A percentile compares a stretch with the other conserved stretches of the same genome.
Conservation (phyloP, 2,888 invertebrate species). For the Kryphioiulus occultus region DNA sequence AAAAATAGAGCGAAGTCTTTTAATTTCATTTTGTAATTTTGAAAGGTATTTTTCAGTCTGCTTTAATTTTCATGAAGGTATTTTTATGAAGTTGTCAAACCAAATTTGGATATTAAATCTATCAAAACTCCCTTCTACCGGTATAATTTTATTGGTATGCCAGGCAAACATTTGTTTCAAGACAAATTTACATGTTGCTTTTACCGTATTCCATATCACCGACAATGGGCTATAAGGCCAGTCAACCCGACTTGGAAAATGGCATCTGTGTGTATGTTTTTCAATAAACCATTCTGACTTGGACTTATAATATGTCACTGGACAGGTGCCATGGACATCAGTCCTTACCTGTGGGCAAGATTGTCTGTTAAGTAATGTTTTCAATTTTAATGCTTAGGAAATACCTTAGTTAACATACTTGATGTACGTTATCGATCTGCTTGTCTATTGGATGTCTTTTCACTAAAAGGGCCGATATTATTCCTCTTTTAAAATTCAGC, state of each 20-base stretch:
- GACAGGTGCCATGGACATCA: conserved; percentile 54
- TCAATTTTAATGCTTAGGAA: background rate
- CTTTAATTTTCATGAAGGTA: no score
- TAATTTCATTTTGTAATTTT: no score
- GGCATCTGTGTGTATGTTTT: conserved; percentile 54
- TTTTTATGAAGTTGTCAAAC: no score
- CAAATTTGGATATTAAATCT: no score
- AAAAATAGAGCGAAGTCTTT: background rate
- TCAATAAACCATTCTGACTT: background rate
- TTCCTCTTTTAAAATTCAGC: conserved; percentile 56
- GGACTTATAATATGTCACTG: conserved; percentile 36
- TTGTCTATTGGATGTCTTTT: conserved; percentile 37
- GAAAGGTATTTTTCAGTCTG: no score
- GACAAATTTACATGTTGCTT: background rate
- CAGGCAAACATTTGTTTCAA: no score
- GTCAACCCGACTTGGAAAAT: conserved; percentile 54
- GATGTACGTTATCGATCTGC: background rate
- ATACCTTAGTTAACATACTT: background rate
- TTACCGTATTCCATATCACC: conserved; percentile 56
- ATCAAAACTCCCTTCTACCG: no score
- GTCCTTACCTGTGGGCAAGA: conserved; percentile 44
- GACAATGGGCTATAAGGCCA: conserved; percentile 55
- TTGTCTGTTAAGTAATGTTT: background rate
- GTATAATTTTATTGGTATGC: no score
- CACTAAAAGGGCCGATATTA: conserved; percentile 54